Conservation (phyloP, 2,888 invertebrate species). For the Mesorhabditis belari region DNA sequence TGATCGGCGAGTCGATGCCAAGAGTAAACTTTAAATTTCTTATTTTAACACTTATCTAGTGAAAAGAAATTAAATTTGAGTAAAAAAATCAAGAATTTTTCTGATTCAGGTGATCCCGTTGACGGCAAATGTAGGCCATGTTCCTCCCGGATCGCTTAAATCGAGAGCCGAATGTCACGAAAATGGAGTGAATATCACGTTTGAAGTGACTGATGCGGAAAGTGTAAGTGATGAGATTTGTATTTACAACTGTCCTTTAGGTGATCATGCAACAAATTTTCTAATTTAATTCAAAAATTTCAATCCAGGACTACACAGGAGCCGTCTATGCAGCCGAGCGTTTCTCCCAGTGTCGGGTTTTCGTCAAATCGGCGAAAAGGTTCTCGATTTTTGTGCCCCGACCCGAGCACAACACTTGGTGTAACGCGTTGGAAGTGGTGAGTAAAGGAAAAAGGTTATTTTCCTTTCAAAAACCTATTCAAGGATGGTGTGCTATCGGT, state of each 20-base stretch:
- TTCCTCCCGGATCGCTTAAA: conserved; percentile 11
- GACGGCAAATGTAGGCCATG: conserved; percentile 16
- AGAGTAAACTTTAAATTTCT: too few species aligned
- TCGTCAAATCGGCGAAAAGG: conserved; percentile 23
- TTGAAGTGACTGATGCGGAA: conserved; percentile 10
- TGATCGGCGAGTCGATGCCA: too few species aligned
- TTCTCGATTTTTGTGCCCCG: conserved; percentile 47
- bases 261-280: neutral
- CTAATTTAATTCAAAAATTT: neutral
- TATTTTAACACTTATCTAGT: too few species aligned
- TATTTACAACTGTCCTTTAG: neutral
- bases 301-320: conserved; percentile 44
- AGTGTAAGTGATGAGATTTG: too few species aligned
- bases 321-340: conserved; percentile 51
- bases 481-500: conserved; percentile 39
- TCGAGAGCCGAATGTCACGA: conserved; percentile 25
- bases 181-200: conserved; percentile 33
- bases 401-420: conserved; percentile 40
- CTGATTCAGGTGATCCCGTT: conserved; percentile 14
- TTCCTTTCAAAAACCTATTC: conserved; percentile 8
- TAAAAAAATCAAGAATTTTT: conserved; percentile 11
- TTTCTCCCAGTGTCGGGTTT: conserved; percentile 42
- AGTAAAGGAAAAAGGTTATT: conserved; percentile 1
- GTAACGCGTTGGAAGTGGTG: conserved; percentile 47
- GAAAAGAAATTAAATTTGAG: too few species aligned